Evolutionary conservation across 2,113 vertebrate genomes (phyloP).

Genomic region (Alouatta palliata): DNA sequence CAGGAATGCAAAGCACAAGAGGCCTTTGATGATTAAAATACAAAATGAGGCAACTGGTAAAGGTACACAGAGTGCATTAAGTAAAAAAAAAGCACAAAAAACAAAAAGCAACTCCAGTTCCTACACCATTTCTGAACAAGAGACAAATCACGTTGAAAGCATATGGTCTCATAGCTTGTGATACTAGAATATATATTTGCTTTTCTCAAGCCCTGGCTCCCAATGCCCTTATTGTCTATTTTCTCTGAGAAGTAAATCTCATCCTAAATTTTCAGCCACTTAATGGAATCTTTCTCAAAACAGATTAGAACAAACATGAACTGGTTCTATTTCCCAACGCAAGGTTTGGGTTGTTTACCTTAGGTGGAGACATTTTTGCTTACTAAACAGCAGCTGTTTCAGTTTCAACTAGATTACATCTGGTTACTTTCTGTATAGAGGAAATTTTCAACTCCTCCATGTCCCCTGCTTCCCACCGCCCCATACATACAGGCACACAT

Average conservation of each 20-base stretch:
- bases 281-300: not conserved
- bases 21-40: not conserved
- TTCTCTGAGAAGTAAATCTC: not conserved
- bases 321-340: not conserved
- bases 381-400: not conserved
- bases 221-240: accelerated
- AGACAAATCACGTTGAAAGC: not conserved
- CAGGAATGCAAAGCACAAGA: not conserved
- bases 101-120: not conserved
- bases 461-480: accelerated
- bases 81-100: not conserved
- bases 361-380: not conserved
- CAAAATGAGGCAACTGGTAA: not conserved
- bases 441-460: not conserved
- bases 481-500: not conserved
- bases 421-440: not conserved
- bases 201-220: not conserved
- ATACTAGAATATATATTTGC: not conserved
- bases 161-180: accelerated
- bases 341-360: not conserved
- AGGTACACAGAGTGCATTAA: not conserved
- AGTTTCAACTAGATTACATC: not conserved
- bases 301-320: not conserved
- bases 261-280: not conserved
- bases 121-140: not conserved